Conservation (phyloP, 2,113 vertebrate genomes). For the Thunnus thynnus region DNA sequence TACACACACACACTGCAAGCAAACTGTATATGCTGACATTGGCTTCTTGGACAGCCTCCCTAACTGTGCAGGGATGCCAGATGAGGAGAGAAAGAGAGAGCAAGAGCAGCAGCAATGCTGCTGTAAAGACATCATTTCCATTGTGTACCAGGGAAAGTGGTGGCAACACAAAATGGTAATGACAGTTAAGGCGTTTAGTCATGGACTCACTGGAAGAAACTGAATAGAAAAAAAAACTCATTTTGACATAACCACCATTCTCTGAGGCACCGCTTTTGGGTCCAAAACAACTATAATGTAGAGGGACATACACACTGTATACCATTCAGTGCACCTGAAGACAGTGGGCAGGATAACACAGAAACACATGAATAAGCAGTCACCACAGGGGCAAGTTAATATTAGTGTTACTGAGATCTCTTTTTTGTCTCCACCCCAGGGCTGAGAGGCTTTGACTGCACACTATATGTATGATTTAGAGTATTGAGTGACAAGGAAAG, state of each 20-base stretch:
- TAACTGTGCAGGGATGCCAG: conserved; percentile 58
- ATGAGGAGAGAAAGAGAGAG: conserved; percentile 48
- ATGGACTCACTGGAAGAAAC: conserved; percentile 61
- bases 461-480: conserved; percentile 41
- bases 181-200: conserved; percentile 78
- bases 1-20: conserved; percentile 27
- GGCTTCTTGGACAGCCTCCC: conserved; percentile 61
- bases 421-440: conserved; percentile 18
- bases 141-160: conserved; percentile 67
- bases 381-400: neutral
- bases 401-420: conserved; percentile 8
- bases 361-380: neutral
- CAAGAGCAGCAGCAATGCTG: conserved; percentile 23
- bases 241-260: conserved; percentile 51
- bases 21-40: conserved; percentile 50
- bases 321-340: conserved; percentile 13
- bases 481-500: conserved; percentile 35
- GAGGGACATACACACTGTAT: conserved; percentile 11
- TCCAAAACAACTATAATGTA: conserved; percentile 35
- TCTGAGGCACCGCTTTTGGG: conserved; percentile 27
- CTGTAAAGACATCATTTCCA: conserved; percentile 71
- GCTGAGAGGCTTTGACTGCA: conserved; percentile 24
- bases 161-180: conserved; percentile 77
- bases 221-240: conserved; percentile 28
- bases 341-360: neutral